Evolutionary conservation across 2,888 invertebrate species (phyloP).

Genomic region (Tetramorium bicarinatum): DNA sequence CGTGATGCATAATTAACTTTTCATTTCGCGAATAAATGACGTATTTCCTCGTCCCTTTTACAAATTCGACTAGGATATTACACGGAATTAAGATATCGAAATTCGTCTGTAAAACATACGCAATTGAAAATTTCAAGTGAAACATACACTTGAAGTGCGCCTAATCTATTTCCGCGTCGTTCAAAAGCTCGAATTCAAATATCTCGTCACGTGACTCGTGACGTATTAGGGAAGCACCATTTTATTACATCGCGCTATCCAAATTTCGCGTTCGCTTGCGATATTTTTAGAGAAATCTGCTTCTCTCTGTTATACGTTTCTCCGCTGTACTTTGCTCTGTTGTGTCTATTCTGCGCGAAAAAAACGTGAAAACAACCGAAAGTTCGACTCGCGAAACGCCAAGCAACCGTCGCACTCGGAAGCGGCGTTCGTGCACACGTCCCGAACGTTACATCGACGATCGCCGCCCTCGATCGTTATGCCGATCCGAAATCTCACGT

Average conservation of each 20-base stretch:
- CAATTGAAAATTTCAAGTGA: background rate
- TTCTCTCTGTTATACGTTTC: background rate
- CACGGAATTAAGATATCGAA: background rate
- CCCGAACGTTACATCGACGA: background rate
- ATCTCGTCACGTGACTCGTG: background rate
- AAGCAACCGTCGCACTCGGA: no score
- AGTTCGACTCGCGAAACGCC: background rate
- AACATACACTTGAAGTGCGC: background rate
- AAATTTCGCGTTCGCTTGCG: background rate
- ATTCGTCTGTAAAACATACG: background rate
- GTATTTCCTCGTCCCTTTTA: background rate
- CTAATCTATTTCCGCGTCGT: background rate
- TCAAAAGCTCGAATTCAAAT: background rate
- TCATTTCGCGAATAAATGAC: background rate
- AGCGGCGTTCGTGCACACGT: background rate
- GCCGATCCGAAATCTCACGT: background rate
- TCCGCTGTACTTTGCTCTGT: no score
- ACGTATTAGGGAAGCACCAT: background rate
- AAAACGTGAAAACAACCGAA: background rate
- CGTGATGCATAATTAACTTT: background rate
- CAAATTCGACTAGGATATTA: background rate
- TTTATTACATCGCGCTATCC: background rate
- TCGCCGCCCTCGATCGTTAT: background rate
- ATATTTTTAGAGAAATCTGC: background rate
- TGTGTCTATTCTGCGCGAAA: background rate